These are phyloP conservation scores for Heteromormyrus szaboi DNA, from an alignment of 2,797 vertebrate genomes.

Conservation along the genomic window DNA sequence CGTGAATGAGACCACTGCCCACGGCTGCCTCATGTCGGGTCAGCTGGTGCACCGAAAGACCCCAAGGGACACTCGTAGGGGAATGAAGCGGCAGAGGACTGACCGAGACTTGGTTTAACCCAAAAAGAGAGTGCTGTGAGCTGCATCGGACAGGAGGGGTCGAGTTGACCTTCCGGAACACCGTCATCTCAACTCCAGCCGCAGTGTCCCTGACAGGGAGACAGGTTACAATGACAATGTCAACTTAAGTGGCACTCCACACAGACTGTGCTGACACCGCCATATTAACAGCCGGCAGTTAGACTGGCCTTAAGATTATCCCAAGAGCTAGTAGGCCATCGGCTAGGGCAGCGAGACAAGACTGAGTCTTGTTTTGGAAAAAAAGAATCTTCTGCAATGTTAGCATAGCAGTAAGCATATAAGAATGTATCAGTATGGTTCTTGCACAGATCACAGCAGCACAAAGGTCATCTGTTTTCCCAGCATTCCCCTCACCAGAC, in stretches of 20 bases:
- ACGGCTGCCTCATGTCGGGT: not conserved
- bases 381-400: not conserved
- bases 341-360: not conserved
- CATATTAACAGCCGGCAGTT: not conserved
- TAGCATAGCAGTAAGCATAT: not conserved
- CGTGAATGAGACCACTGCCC: not conserved
- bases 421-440: not conserved
- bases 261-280: not conserved
- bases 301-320: not conserved
- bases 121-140: conserved; percentile 85
- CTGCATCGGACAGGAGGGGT: conserved; percentile 85
- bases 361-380: not conserved
- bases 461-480: not conserved
- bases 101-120: conserved; percentile 85
- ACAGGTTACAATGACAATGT: conserved; percentile 11
- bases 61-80: not conserved
- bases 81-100: conserved; percentile 38
- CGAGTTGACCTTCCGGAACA: conserved; percentile 84
- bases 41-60: not conserved
- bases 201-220: conserved; percentile 65
- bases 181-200: conserved; percentile 82
- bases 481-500: not conserved
- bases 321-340: not conserved
- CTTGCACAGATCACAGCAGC: not conserved
- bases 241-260: not conserved